Conservation (phyloP, 2,888 invertebrate genomes). For the Erpobdella octoculata region DNA sequence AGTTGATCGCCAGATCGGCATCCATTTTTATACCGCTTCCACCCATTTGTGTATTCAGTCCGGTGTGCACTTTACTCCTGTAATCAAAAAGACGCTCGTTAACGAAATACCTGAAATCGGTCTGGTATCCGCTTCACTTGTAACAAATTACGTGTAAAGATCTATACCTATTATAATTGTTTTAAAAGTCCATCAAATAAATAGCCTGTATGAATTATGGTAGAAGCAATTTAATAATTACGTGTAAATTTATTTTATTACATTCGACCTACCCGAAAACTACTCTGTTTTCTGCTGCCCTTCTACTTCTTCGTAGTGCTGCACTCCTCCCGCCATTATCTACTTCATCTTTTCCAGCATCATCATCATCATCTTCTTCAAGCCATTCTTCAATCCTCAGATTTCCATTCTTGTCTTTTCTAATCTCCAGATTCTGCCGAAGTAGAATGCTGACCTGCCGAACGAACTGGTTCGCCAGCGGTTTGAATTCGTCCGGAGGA, state of each 20-base stretch:
- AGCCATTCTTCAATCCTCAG: conserved; percentile 82
- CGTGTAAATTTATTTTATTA: not conserved
- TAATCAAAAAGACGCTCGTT: not conserved
- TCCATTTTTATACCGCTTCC: not conserved
- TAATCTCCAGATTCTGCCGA: conserved; percentile 74
- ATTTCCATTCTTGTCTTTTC: conserved; percentile 71
- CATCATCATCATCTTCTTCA: not conserved
- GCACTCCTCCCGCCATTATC: not conserved
- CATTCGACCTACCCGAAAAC: not conserved
- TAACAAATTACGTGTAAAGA: no score
- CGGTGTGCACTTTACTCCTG: conserved; percentile 4
- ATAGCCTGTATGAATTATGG: not conserved
- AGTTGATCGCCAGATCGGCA: conserved; percentile 27
- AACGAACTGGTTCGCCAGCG: conserved; percentile 65
- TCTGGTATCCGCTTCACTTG: no score
- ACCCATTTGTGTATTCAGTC: not conserved
- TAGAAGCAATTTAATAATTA: not conserved
- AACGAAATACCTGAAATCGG: no score
- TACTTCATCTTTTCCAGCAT: conserved; percentile 3
- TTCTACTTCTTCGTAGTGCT: no score
- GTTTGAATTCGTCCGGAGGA: conserved; percentile 47
- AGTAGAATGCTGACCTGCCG: conserved; percentile 72
- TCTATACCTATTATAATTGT: no score
- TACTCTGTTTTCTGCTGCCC: not conserved
- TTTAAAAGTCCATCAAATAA: no score